Conservation (phyloP, 2,888 invertebrate genomes). For the Nemoura dubitans region DNA sequence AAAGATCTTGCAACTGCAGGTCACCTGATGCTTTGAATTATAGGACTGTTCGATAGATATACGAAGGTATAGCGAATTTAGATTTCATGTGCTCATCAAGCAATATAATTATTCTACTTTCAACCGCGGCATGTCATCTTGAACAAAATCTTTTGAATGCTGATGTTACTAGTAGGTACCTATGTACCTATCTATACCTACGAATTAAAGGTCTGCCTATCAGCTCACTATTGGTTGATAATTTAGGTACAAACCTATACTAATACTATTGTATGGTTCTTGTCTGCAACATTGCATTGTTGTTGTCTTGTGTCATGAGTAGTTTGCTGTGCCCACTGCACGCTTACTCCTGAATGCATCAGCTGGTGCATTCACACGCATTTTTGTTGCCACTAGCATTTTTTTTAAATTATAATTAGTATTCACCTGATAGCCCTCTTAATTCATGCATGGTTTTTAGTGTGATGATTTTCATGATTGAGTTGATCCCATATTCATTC, state of each 20-base stretch:
- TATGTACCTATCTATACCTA: too few relatives aligned
- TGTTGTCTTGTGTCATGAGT: constrained; percentile 1
- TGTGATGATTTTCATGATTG: not conserved
- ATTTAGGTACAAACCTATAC: not conserved
- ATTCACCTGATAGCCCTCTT: not conserved
- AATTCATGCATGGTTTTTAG: not conserved
- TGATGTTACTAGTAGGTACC: too few relatives aligned
- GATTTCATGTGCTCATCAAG: too few relatives aligned
- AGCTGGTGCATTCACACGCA: not conserved
- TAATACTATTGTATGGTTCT: not conserved
- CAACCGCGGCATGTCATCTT: too few relatives aligned
- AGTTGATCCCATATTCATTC: not conserved
- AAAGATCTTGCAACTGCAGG: too few relatives aligned
- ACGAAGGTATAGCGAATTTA: too few relatives aligned
- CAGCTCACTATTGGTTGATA: too few relatives aligned
- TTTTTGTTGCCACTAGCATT: not conserved
- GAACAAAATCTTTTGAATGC: too few relatives aligned
- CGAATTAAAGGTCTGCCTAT: too few relatives aligned
- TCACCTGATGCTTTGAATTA: too few relatives aligned
- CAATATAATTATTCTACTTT: too few relatives aligned
- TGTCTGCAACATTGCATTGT: not conserved
- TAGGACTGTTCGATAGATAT: too few relatives aligned
- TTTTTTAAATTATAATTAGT: not conserved
- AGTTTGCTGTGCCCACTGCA: not conserved
- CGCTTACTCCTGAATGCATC: not conserved